Conservation (phyloP, 53 echinoderm and acorn worm species). For the Stichopus horrens region DNA sequence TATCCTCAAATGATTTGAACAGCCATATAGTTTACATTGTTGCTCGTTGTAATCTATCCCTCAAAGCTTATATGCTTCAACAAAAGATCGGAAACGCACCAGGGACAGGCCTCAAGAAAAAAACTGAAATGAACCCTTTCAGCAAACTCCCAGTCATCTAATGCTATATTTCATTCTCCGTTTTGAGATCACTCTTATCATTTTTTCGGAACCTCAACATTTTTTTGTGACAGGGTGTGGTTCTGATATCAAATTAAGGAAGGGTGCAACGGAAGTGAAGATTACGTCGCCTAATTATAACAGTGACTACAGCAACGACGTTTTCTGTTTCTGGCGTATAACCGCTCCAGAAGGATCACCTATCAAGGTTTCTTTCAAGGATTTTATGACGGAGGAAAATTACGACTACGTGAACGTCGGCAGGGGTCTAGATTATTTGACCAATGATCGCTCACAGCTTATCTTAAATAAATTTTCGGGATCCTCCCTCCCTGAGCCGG, state of each 20-base stretch:
- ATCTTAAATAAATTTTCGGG: slow-evolving; percentile 67
- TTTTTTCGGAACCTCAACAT: neutral
- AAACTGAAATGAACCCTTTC: neutral
- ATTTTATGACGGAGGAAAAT: slow-evolving; percentile 59
- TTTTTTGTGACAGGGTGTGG: slow-evolving; percentile 53
- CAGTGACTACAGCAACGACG: slow-evolving; percentile 49
- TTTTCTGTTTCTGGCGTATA: slow-evolving; percentile 60
- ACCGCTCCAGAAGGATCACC: slow-evolving; percentile 52
- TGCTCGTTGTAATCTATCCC: too few relatives aligned
- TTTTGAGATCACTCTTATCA: too few relatives aligned
- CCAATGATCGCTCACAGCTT: slow-evolving; percentile 25
- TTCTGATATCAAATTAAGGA: slow-evolving; percentile 22
- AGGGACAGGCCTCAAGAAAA: neutral
- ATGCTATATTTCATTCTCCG: neutral
- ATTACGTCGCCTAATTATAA: slow-evolving; percentile 49
- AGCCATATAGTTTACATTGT: too few relatives aligned
- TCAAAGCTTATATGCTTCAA: too few relatives aligned
- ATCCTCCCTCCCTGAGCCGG: slow-evolving; percentile 31
- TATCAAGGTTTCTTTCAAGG: slow-evolving; percentile 55
- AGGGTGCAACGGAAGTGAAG: slow-evolving; percentile 29
- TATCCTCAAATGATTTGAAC: too few relatives aligned
- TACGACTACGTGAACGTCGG: slow-evolving; percentile 67
- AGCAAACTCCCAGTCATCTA: neutral
- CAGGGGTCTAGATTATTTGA: slow-evolving; percentile 40
- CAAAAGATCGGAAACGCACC: too few relatives aligned